Evolutionary conservation across 2,797 vertebrate genomes (phyloP).

Genomic region (Crax fasciolata): DNA sequence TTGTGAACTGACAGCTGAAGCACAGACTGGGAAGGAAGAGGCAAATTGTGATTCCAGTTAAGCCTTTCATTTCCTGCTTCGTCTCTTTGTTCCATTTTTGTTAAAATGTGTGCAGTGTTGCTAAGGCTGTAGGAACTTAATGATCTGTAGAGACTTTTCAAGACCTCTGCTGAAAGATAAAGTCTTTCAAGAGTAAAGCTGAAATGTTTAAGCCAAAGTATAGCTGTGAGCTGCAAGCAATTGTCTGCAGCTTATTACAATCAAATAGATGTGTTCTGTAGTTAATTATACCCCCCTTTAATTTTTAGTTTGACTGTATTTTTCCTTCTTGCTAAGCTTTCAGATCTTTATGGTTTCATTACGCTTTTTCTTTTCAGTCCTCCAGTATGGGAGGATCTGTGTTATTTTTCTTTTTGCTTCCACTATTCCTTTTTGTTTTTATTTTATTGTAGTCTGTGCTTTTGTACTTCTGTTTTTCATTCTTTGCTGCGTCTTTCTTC

Average conservation of each 20-base stretch:
- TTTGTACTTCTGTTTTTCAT: neutral
- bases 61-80: slow-evolving; percentile 32
- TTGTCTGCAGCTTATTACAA: neutral
- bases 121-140: neutral
- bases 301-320: neutral
- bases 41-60: neutral
- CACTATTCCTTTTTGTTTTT: neutral
- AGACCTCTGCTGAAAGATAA: neutral
- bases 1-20: neutral
- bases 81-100: neutral
- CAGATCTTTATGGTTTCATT: neutral
- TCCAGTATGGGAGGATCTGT: neutral
- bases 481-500: neutral
- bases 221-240: neutral
- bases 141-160: neutral
- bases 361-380: neutral
- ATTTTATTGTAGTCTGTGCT: neutral
- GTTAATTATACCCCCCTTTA: neutral
- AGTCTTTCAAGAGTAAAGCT: neutral
- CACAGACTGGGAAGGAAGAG: neutral
- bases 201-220: neutral
- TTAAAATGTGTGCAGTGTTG: neutral
- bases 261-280: neutral
- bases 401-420: neutral
- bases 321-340: neutral